Evolutionary conservation across 2,797 vertebrate genomes (phyloP).

Genomic region (Poecilia gillii): DNA sequence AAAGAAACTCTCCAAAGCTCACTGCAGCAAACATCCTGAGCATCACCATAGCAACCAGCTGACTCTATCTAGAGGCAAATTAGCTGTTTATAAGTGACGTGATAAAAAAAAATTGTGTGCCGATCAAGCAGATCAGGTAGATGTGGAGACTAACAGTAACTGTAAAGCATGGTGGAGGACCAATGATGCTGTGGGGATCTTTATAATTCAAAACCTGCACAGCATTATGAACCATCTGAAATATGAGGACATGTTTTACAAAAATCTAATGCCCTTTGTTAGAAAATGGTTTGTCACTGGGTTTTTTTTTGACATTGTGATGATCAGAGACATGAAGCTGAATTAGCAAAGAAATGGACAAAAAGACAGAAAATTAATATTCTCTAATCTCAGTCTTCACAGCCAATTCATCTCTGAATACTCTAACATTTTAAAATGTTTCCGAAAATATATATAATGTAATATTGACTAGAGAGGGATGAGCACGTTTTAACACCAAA

Average conservation of each 20-base stretch:
- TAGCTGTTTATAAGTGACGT: neutral
- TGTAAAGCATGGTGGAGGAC: neutral
- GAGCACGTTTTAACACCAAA: neutral
- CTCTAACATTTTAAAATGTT: neutral
- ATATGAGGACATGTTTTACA: neutral
- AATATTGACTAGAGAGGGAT: neutral
- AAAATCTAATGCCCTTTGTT: neutral
- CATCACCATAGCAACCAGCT: neutral
- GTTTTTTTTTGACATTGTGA: neutral
- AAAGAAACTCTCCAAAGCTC: neutral
- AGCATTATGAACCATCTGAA: neutral
- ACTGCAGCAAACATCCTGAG: neutral
- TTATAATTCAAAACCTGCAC: neutral
- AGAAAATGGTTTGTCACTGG: neutral
- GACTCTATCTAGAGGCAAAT: neutral
- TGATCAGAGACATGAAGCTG: neutral
- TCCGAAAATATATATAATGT: no score
- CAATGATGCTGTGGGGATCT: neutral
- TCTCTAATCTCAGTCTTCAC: neutral
- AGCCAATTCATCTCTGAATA: neutral
- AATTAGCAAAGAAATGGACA: neutral
- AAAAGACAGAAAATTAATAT: neutral
- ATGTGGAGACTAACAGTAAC: neutral
- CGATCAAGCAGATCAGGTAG: neutral
- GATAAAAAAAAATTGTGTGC: no score